Conservation (phyloP, 92 coral and sea anemone species). For the Zoanthus sansibaricus region DNA sequence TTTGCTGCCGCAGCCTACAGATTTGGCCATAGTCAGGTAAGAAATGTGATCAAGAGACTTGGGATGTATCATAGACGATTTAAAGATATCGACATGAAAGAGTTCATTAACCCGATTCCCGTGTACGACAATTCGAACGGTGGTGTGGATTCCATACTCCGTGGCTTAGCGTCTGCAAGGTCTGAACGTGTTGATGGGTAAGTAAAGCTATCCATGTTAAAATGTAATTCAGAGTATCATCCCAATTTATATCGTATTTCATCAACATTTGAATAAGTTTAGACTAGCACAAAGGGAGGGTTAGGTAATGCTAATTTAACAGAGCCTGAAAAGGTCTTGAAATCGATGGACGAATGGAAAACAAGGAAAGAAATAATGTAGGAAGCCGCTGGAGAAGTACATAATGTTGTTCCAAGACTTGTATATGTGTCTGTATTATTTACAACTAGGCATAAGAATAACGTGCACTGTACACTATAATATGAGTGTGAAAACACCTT, state of each 20-base stretch:
- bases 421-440: too few species aligned
- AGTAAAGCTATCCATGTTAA: background rate
- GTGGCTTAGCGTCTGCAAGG: conserved; percentile 43
- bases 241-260: background rate
- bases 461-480: too few species aligned
- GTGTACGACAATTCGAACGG: conserved; percentile 56
- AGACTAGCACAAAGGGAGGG: too few species aligned
- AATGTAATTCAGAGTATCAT: background rate
- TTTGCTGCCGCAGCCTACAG: conserved; percentile 79
- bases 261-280: too few species aligned
- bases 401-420: too few species aligned
- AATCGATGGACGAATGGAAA: too few species aligned
- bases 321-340: too few species aligned
- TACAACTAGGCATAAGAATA: too few species aligned
- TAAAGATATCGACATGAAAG: conserved; percentile 41
- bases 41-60: conserved; percentile 50
- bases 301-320: too few species aligned
- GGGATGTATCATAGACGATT: conserved; percentile 36
- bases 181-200: conserved; percentile 59
- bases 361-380: too few species aligned
- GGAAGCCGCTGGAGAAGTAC: too few species aligned
- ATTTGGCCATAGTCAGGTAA: conserved; percentile 70
- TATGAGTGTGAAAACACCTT: too few species aligned
- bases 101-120: conserved; percentile 60
- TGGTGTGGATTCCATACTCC: conserved; percentile 58